Conservation (phyloP, 2,888 invertebrate species). For the Oithona nana region DNA sequence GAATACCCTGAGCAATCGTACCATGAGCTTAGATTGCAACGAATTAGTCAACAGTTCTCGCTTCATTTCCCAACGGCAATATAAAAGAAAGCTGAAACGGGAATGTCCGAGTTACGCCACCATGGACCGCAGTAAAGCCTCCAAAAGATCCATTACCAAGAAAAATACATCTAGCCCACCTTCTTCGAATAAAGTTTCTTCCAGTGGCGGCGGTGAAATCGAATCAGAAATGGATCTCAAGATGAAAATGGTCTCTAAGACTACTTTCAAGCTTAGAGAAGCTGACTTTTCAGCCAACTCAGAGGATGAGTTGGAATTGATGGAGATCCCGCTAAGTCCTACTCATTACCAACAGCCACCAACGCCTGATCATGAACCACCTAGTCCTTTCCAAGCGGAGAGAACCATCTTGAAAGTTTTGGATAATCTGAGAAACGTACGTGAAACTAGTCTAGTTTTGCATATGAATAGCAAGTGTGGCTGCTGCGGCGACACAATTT, state of each 20-base stretch:
- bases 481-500: too few species aligned
- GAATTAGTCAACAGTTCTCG: background rate
- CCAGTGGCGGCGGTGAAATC: background rate
- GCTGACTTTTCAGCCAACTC: background rate
- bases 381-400: constrained; percentile 70
- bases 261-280: constrained; percentile 14
- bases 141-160: background rate
- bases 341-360: constrained; percentile 78
- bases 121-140: constrained; percentile 1
- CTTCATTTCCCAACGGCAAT: constrained; percentile 12
- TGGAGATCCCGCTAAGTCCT: constrained; percentile 49
- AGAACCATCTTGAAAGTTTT: constrained; percentile 54
- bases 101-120: constrained; percentile 12
- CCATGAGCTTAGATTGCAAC: constrained; percentile 10
- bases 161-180: background rate
- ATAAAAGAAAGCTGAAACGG: constrained; percentile 13
- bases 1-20: constrained; percentile 13
- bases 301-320: constrained; percentile 7
- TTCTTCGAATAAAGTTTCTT: background rate
- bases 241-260: constrained; percentile 13
- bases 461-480: too few species aligned
- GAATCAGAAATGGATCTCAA: background rate
- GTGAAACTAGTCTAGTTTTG: too few species aligned
- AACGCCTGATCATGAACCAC: constrained; percentile 83
- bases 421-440: background rate